Conservation (phyloP, 2,797 vertebrate genomes). For the Coregonus suidteri region DNA sequence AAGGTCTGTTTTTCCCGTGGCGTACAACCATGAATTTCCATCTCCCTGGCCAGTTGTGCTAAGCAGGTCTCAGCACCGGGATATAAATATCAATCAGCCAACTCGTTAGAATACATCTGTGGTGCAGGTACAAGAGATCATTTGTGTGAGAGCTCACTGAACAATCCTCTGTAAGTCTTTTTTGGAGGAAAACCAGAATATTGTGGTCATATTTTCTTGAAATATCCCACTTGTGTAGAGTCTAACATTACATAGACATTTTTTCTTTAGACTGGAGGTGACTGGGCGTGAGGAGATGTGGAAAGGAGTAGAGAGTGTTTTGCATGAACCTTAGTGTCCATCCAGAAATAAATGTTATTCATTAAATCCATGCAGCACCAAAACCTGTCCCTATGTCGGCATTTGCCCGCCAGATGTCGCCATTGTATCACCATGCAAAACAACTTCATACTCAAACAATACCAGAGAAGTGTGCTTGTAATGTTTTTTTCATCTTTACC, state of each 20-base stretch:
- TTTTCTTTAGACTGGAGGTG: background rate
- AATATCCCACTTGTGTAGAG: background rate
- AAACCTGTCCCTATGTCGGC: background rate
- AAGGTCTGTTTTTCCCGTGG: background rate
- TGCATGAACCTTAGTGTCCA: background rate
- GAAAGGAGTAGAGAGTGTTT: background rate
- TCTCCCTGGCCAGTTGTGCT: conserved; percentile 20
- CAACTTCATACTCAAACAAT: background rate
- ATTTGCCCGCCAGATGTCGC: background rate
- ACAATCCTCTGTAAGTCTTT: background rate
- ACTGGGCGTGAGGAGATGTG: background rate
- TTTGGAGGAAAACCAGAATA: background rate
- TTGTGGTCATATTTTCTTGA: background rate
- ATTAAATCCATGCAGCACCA: background rate
- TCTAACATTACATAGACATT: too few species aligned
- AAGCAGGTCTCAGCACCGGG: conserved; percentile 13
- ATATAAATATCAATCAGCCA: conserved; percentile 55
- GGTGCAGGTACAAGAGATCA: background rate
- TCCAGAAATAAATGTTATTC: background rate
- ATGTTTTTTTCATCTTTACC: background rate
- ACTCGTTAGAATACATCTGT: conserved; percentile 1
- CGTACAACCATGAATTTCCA: conserved; percentile 25
- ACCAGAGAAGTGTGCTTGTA: background rate
- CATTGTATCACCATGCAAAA: background rate
- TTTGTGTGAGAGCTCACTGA: background rate